Conservation (phyloP, 1,140 invertebrate genomes). For the Achroia grisella region DNA sequence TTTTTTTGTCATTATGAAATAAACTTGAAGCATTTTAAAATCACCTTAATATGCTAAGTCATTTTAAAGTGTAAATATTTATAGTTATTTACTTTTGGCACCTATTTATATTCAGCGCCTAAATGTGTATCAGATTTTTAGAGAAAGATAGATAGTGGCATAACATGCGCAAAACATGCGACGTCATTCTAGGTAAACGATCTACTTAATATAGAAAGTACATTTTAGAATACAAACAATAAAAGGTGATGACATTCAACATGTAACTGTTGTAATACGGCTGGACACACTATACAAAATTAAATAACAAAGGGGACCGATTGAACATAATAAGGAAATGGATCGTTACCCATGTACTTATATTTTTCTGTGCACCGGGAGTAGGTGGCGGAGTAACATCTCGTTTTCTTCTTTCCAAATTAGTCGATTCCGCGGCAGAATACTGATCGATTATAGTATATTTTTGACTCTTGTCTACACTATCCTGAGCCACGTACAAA, state of each 20-base stretch:
- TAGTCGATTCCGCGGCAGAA: constrained; percentile 18
- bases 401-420: constrained; percentile 47
- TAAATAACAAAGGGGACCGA: constrained; percentile 39
- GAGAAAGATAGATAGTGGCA: too few relatives aligned
- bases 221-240: background rate
- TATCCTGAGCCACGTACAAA: constrained; percentile 50
- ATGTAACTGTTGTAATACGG: constrained; percentile 23
- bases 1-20: too few relatives aligned
- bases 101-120: too few relatives aligned
- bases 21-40: too few relatives aligned
- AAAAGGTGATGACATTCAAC: constrained; percentile 13
- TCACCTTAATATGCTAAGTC: too few relatives aligned
- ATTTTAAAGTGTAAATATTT: too few relatives aligned
- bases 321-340: constrained; percentile 53
- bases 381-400: constrained; percentile 39
- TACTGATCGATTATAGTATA: constrained; percentile 41
- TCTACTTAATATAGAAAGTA: background rate
- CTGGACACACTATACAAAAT: constrained; percentile 11
- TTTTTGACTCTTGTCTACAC: constrained; percentile 21
- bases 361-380: constrained; percentile 40
- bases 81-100: too few relatives aligned
- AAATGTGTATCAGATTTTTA: too few relatives aligned
- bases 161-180: too few relatives aligned
- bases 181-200: too few relatives aligned
- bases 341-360: constrained; percentile 63